Evolutionary conservation across 2,888 invertebrate genomes (phyloP), one percentile per base, ranked within the genome.

Genomic region (Eristalis intricaria): DNA sequence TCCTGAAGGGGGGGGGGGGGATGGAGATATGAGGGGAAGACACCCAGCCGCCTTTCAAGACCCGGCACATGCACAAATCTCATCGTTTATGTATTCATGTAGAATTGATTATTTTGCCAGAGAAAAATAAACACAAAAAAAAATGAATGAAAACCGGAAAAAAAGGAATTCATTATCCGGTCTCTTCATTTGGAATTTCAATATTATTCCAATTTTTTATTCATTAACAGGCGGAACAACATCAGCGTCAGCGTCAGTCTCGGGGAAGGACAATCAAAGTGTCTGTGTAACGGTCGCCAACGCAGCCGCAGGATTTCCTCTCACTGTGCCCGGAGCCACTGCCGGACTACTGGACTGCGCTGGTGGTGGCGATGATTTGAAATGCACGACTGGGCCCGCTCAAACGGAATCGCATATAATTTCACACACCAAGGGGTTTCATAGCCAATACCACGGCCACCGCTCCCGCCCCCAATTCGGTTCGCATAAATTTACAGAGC

Each of bases 361-460:
- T 26, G 26, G 50, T 65, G 40, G 22, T 29, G 13, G 43, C 35
- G 43, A 60, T 50, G 38, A 71, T 80, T 80, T 75, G 50, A 75
- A 81, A 86, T 78, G 78, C 86, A 75, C 73, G 75, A 69, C 58
- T 58, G 75, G 64, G 22, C 71, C 75, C 13, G 40, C 60, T 69
- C 81, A 81, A 81, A 81, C 63, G 73, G 74, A 86, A 82, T 86
- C 83, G 82, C 74, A 86, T 78, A 69, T 82, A 81, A 82, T 77
- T 83, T 78, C 70, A 75, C 81, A 85, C 81, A 56, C 81, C 38
- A 86, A 35, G 43, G 66, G 70, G 38, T 66, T 65, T 38, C 15
- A 63, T 66, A 23, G 60, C 38, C 22, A 11, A 60, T 60, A 26
- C 26, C n/a, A 60, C 26, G 13, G 11, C 35, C 63, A 50, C 15